Evolutionary conservation across 92 coral and sea anemone species (phyloP), one percentile per base, ranked within the genome.

Genomic region (Porites lobata): DNA sequence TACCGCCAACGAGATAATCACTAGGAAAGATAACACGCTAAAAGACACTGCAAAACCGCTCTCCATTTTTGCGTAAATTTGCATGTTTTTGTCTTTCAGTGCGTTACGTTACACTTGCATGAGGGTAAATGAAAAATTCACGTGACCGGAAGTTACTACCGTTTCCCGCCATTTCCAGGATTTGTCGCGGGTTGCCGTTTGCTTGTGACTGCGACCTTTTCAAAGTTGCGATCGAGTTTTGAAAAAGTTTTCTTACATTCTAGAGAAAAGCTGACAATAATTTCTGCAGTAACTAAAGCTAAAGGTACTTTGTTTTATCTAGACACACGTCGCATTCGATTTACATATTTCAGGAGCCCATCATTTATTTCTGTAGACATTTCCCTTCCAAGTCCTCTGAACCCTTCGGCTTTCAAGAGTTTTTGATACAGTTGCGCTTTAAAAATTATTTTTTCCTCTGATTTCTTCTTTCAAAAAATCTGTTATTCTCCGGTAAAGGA

Each of bases 61-160:
- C 76, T 57, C 70, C 86, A 82, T 82, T 43, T 8, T 61, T 54
- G 24, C 15, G 18, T n/a, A 1, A n/a, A 77, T 13, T 24, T 15
- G 52, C 1, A 54, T 11, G 22, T 61, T 47, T 1, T 14, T 13
- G 2, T 7, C 29, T 9, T 22, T 32, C 15, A 4, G 47, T 11
- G 12, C 19, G 8, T 65, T 17, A 69, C 57, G 86, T 82, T 77
- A 82, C 86, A 52, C 47, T 75, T 26, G 14, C 18, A 9, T 18
- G 1, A 11, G 6, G 18, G 51, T 52, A 43, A 32, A 67, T 29
- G 29, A 24, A 14, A 1, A 14, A 0, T 2, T 82, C 86, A 82
- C 51, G 78, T 82, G 86, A 82, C 86, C 78, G 86, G 86, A 82
- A 82, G 54, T 69, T 38, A 69, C 0, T 63, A 3, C 12, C 6